Base-by-base conservation (phyloP, 2,888 invertebrate genomes). In the Hedya salicella region DNA sequence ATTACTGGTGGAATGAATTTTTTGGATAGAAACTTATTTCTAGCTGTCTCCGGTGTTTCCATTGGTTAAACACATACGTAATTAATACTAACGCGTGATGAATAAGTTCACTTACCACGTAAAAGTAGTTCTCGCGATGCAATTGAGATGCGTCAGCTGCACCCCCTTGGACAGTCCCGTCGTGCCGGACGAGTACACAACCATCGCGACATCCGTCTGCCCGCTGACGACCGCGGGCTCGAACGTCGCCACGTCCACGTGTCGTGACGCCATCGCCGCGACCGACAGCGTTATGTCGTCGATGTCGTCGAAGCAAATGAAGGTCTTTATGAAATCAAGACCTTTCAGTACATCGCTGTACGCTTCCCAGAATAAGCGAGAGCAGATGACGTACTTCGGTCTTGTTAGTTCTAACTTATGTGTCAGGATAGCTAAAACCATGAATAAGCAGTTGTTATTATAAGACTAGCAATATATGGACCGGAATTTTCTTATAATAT, bases 391-490 rank as follows among this genome's bases (percentile, higher is more conserved):
- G 16, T 42, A 42, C 30, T 56, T 25, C 11, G 54, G 54, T 42
- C 42, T 40, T 42, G 25, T 56, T 42, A 56, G 54, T 4, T 25
- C 42, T 25, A 56, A 30, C 25, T 56, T 42, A 16, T 56, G 54
- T 0, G 42, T 13, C 16, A 56, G 42, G 42, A 8, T 6, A 14
- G 54, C 54, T 56, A 25, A 16, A 56, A 56, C 4, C 25, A 25
- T 25, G n/a, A n/a, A n/a, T 25, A 25, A 25, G 25, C 25, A 25
- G 6, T 25, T 25, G n/a, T n/a, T n/a, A n/a, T n/a, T n/a, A n/a
- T n/a, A n/a, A n/a, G n/a, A n/a, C n/a, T n/a, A n/a, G n/a, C n/a
- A n/a, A n/a, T n/a, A n/a, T n/a, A n/a, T n/a, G n/a, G n/a, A n/a
- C n/a, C n/a, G n/a, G n/a, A n/a, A n/a, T n/a, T n/a, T n/a, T n/a